Evolutionary conservation across 2,113 vertebrate species (phyloP).

Genomic region (Egretta garzetta): DNA sequence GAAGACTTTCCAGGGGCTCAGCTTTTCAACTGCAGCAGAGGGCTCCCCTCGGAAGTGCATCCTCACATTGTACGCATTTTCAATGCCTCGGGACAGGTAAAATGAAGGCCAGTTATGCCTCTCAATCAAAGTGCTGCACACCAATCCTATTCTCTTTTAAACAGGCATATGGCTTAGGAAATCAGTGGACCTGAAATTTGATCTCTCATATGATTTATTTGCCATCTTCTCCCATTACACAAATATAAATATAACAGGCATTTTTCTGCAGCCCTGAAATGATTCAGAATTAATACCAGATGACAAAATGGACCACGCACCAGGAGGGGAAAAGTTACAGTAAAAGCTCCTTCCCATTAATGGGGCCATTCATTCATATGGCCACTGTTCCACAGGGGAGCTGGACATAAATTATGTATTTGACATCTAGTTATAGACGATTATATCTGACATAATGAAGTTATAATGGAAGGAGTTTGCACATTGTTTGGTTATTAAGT

Average conservation of each 20-base stretch:
- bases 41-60: neutral
- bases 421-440: conserved; percentile 85
- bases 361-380: conserved; percentile 74
- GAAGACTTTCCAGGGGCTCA: neutral
- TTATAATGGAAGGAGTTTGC: conserved; percentile 86
- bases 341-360: conserved; percentile 73
- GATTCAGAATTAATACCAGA: conserved; percentile 54
- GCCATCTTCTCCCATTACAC: conserved; percentile 31
- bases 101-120: neutral
- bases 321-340: conserved; percentile 63
- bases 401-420: conserved; percentile 82
- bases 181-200: neutral
- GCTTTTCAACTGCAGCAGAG: neutral
- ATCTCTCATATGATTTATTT: conserved; percentile 25
- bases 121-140: neutral
- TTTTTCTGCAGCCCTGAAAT: conserved; percentile 6
- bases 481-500: conserved; percentile 90
- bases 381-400: conserved; percentile 75
- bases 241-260: conserved; percentile 45
- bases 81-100: neutral
- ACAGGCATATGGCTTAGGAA: neutral
- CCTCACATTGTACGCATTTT: accelerated
- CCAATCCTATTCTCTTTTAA: neutral
- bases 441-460: conserved; percentile 90
- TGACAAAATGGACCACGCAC: conserved; percentile 29